Conservation (phyloP, 2,888 invertebrate genomes). For the Morpho deidamia region DNA sequence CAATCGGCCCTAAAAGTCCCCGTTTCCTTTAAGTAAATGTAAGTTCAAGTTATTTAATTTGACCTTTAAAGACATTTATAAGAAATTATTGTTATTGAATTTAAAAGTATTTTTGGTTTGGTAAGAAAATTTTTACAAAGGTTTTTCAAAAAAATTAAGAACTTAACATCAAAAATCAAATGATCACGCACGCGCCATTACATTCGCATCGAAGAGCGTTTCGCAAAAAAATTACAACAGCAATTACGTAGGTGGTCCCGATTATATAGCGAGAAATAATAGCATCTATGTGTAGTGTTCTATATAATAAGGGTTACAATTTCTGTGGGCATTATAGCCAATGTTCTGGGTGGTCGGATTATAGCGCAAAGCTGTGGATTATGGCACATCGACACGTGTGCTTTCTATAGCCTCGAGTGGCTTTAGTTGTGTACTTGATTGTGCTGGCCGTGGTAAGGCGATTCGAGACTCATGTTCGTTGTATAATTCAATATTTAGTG, state of each 20-base stretch:
- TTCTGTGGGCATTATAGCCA: conserved; percentile 59
- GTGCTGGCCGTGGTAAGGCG: conserved; percentile 40
- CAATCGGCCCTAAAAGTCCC: too few species aligned
- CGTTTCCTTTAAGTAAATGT: too few species aligned
- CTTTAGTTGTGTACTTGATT: conserved; percentile 56
- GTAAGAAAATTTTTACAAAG: too few species aligned
- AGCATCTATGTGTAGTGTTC: conserved; percentile 60
- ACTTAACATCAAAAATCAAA: conserved; percentile 53
- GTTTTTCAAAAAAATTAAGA: too few species aligned
- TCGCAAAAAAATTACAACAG: conserved; percentile 39
- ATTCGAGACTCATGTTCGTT: conserved; percentile 18
- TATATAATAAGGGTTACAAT: conserved; percentile 68
- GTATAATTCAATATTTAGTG: too few species aligned
- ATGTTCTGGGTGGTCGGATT: conserved; percentile 72
- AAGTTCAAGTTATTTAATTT: too few species aligned
- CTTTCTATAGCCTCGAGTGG: conserved; percentile 56
- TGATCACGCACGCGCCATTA: conserved; percentile 73
- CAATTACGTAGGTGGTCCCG: conserved; percentile 64
- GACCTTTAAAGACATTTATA: too few species aligned
- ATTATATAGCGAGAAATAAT: conserved; percentile 67
- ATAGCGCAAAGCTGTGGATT: conserved; percentile 64
- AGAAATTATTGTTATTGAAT: too few species aligned
- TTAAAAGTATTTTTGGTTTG: too few species aligned
- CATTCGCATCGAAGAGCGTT: conserved; percentile 53
- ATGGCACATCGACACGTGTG: conserved; percentile 72